phyloP scores from a whole-genome alignment of 2,113 vertebrate species.

The Oryzias curvinotus region DNA sequence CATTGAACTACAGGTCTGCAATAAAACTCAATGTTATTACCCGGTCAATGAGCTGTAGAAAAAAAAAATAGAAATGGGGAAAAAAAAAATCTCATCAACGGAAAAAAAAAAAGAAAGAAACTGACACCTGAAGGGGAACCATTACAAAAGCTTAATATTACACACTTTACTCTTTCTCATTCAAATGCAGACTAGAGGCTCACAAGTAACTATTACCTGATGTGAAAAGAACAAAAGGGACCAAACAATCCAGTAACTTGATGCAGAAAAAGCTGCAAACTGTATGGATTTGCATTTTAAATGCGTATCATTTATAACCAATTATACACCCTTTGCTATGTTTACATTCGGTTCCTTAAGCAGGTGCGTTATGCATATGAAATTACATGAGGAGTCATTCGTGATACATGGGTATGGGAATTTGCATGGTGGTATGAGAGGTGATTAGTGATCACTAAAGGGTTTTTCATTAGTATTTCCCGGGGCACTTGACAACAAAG shows the following conservation, averaged over 20 bases:
- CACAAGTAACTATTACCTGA: conserved; percentile 14
- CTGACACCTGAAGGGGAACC: not conserved
- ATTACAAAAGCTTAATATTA: conserved; percentile 12
- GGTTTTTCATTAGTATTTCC: conserved; percentile 76
- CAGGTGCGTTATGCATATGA: conserved; percentile 11
- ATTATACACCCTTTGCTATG: not conserved
- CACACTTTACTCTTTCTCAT: not conserved
- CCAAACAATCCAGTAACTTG: conserved; percentile 6
- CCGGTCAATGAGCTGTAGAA: conserved; percentile 28
- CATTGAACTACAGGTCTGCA: conserved; percentile 16
- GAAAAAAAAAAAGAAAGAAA: conserved; percentile 9
- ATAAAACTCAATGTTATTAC: conserved; percentile 39
- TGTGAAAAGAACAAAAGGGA: conserved; percentile 32
- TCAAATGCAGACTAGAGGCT: conserved; percentile 27
- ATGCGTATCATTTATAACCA: not conserved
- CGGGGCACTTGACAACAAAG: conserved; percentile 67
- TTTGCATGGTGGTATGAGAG: conserved; percentile 34
- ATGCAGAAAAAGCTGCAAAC: conserved; percentile 21
- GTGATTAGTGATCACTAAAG: conserved; percentile 75
- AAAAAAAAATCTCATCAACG: conserved; percentile 12
- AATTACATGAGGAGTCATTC: conserved; percentile 15
- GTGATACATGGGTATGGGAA: conserved; percentile 28
- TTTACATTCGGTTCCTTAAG: conserved; percentile 21
- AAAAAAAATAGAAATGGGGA: conserved; percentile 7
- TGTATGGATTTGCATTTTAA: conserved; percentile 22